A percentile compares a stretch with the other conserved stretches of the same genome.
Conservation (phyloP, 2,888 invertebrate genomes). For the Prosopocoilus inquinatus region DNA sequence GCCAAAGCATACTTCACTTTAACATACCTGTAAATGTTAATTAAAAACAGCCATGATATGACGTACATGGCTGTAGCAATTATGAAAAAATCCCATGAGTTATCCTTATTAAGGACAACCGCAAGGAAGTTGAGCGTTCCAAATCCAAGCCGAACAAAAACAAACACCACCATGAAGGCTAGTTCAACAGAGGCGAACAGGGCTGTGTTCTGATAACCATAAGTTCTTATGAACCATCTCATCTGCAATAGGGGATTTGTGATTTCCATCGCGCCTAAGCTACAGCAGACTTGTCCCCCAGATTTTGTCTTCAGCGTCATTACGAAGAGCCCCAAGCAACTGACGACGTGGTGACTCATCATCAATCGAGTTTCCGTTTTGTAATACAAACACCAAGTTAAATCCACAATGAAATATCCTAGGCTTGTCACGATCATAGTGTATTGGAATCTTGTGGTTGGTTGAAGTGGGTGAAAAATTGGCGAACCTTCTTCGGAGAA, state of each 20-base stretch:
- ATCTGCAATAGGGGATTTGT: slow-evolving; percentile 63
- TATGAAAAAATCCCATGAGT: slow-evolving; percentile 47
- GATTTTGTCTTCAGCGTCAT: slow-evolving; percentile 53
- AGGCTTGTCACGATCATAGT: slow-evolving; percentile 55
- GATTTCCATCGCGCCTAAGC: slow-evolving; percentile 58
- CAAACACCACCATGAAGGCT: slow-evolving; percentile 53
- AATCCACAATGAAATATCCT: slow-evolving; percentile 64
- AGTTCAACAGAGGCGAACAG: slow-evolving; percentile 54
- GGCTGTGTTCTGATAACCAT: slow-evolving; percentile 52
- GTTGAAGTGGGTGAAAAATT: slow-evolving; percentile 29
- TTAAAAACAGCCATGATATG: slow-evolving; percentile 45
- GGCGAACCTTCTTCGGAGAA: no score
- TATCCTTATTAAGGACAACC: slow-evolving; percentile 48
- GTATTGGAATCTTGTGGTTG: no score
- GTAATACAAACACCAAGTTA: slow-evolving; percentile 58
- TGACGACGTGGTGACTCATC: slow-evolving; percentile 57
- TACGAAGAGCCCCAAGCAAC: slow-evolving; percentile 53
- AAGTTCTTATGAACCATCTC: slow-evolving; percentile 60
- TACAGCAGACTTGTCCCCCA: slow-evolving; percentile 57
- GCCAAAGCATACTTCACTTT: slow-evolving; percentile 29
- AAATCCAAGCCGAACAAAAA: slow-evolving; percentile 53
- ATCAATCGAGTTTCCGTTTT: slow-evolving; percentile 55
- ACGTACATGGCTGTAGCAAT: slow-evolving; percentile 39
- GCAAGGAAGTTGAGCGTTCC: slow-evolving; percentile 54
- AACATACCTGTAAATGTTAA: slow-evolving; percentile 40